Evolutionary conservation across 2,888 invertebrate species (phyloP), one percentile per base, ranked within the genome.

Genomic region (Entomobrya proxima): DNA sequence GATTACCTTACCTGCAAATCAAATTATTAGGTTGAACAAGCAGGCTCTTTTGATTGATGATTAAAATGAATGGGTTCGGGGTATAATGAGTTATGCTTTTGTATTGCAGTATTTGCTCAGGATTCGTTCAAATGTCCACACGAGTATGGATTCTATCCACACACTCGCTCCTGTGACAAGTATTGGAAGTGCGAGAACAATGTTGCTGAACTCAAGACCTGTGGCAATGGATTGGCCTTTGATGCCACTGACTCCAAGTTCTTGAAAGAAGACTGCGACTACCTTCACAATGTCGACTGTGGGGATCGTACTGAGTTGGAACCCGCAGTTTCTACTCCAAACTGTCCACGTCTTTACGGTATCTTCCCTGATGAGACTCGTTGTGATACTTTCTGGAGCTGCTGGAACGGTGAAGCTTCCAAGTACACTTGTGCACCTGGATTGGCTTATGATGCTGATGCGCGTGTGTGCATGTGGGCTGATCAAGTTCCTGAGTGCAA

Each of bases 171-270:
- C 74, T 98, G 98, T 92, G 98, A 98, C 93, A 97, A 97, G 92
- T 98, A 98, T 93, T 98, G 96, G 96, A 97, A 97, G 92, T 98
- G 98, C 92, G 97, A 97, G 92, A 96, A 96, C 91, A 96, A 96
- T 90, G 95, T 93, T 11, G 95, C 97, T 85, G 97, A 97, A 91
- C 93, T 97, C 90, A 97, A 97, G 93, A 97, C 97, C 64, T 98
- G 98, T 93, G 98, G 98, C 84, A 98, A 98, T 92, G 98, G 98
- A 85, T 94, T 98, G 88, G 97, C 97, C 81, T 98, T 98, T 92
- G 98, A 97, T 92, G 95, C 97, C 87, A 93, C 95, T 75, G 98
- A 98, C 93, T 94, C 95, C 90, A 97, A 97, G 93, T 97, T 95
- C 94, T 93, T 97, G 91, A 96, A 97, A 85, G 98, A 98, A 92